These are phyloP conservation scores for Capreolus pygargus DNA, from an alignment of 2,113 vertebrate species.

Conservation along the genomic window DNA sequence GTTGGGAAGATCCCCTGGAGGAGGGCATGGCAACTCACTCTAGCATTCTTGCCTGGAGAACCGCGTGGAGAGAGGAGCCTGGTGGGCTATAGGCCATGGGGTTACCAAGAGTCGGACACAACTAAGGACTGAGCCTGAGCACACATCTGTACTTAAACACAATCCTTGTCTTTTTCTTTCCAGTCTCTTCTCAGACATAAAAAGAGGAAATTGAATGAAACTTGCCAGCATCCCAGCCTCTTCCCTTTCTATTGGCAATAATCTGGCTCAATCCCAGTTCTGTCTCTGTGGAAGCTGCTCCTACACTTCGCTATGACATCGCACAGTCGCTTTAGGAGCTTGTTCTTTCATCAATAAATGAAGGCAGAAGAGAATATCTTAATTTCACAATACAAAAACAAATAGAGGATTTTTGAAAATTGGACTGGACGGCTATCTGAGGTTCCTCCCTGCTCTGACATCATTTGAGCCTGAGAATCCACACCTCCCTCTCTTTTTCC, in stretches of 20 bases:
- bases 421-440: not conserved
- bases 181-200: not conserved
- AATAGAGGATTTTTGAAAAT: not conserved
- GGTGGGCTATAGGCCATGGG: not conserved
- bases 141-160: not conserved
- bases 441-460: not conserved
- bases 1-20: not conserved
- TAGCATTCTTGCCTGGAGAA: not conserved
- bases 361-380: conserved; percentile 28
- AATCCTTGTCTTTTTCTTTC: not conserved
- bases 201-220: not conserved
- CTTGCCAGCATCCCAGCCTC: not conserved
- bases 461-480: not conserved
- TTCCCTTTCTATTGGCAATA: not conserved
- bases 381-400: conserved; percentile 23
- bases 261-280: not conserved
- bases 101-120: not conserved
- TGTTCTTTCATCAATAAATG: conserved; percentile 17
- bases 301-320: not conserved
- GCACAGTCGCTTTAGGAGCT: not conserved
- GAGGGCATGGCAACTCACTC: not conserved
- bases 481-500: not conserved
- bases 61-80: not conserved
- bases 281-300: not conserved
- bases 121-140: not conserved